A percentile compares a stretch with the other conserved stretches of the same genome.
phyloP scores from a whole-genome alignment of 2,888 invertebrate genomes.

The Amorpha juglandis region DNA sequence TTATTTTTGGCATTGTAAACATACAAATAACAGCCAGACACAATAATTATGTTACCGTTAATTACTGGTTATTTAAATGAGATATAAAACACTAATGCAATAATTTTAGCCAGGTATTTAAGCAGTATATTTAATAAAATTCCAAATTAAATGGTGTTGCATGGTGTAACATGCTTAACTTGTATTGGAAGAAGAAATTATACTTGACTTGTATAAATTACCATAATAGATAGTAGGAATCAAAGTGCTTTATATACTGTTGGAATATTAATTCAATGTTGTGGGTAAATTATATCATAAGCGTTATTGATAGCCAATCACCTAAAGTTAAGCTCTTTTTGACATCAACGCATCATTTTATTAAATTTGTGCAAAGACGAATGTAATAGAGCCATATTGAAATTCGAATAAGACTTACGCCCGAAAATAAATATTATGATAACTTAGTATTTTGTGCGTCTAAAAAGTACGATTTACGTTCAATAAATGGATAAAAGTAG shows the following conservation, averaged over 20 bases:
- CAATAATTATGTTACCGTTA: too few relatives aligned
- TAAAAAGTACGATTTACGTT: conserved; percentile 1
- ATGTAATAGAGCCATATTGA: conserved; percentile 9
- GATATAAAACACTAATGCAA: neutral
- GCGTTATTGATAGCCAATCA: conserved; percentile 16
- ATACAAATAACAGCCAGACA: too few relatives aligned
- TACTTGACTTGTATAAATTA: neutral
- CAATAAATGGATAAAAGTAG: conserved; percentile 8
- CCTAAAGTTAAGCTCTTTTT: neutral
- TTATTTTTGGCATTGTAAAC: too few relatives aligned
- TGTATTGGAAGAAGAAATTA: neutral
- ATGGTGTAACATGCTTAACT: neutral
- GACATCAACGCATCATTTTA: neutral
- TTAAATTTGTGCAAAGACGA: neutral
- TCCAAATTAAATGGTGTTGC: neutral
- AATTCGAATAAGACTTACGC: conserved; percentile 14
- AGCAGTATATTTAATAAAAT: neutral
- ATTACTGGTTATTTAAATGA: neutral
- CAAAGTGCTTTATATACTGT: conserved; percentile 13
- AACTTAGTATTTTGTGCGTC: conserved; percentile 5
- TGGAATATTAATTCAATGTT: conserved; percentile 16
- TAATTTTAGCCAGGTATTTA: neutral
- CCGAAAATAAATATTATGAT: conserved; percentile 19
- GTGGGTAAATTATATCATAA: conserved; percentile 5
- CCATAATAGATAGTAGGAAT: conserved; percentile 10